phyloP scores from a whole-genome alignment of 1,140 invertebrate species.

The Brachionus koreanus region DNA sequence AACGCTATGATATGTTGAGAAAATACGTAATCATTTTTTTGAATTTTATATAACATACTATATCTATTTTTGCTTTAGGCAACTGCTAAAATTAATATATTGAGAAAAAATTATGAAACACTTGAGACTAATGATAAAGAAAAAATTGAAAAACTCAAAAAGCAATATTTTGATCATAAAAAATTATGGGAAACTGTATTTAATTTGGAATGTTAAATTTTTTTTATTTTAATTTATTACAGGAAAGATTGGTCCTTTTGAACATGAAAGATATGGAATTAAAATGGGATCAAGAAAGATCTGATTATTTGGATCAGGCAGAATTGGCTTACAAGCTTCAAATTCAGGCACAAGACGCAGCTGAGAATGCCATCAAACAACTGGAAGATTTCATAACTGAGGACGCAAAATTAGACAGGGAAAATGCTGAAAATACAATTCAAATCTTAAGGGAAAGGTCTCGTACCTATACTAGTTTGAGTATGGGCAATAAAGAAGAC shows the following conservation, averaged over 20 bases:
- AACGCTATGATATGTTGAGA: slow-evolving; percentile 40
- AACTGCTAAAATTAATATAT: slow-evolving; percentile 24
- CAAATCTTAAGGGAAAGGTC: slow-evolving; percentile 36
- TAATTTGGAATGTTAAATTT: background rate
- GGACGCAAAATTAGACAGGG: slow-evolving; percentile 33
- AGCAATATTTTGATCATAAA: slow-evolving; percentile 44
- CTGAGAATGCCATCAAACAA: slow-evolving; percentile 39
- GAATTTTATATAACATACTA: background rate
- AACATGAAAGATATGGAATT: slow-evolving; percentile 41
- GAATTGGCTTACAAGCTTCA: slow-evolving; percentile 25
- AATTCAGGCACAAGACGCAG: slow-evolving; percentile 13
- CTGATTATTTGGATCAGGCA: slow-evolving; percentile 34
- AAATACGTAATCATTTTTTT: background rate
- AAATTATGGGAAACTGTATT: slow-evolving; percentile 43
- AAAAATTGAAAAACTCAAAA: slow-evolving; percentile 41
- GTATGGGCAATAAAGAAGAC: slow-evolving; percentile 4
- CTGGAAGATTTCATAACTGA: slow-evolving; percentile 31
- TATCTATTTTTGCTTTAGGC: background rate
- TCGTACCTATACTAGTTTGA: slow-evolving; percentile 13
- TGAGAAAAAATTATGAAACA: slow-evolving; percentile 1
- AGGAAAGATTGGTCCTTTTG: slow-evolving; percentile 30
- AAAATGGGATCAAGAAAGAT: slow-evolving; percentile 40
- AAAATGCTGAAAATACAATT: slow-evolving; percentile 43
- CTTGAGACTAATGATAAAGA: slow-evolving; percentile 27
- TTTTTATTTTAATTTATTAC: background rate